A percentile compares a stretch with the other conserved stretches of the same genome.
Evolutionary conservation across 1,140 invertebrate species (phyloP).

Genomic region (Bilobella aurantiaca): DNA sequence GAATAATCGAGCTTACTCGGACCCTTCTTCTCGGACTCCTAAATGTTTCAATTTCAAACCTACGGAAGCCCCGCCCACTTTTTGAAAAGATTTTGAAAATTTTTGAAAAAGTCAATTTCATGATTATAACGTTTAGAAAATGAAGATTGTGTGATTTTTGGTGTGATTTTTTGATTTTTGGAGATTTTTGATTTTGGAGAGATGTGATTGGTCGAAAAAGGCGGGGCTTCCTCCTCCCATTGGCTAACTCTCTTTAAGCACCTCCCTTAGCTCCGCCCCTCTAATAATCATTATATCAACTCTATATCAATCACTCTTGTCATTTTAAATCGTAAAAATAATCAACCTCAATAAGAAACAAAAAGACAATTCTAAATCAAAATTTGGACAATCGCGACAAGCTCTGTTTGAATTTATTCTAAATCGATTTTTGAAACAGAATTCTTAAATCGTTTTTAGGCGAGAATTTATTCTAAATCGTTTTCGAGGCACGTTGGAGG

Average conservation of each 20-base stretch:
- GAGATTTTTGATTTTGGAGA: too few species aligned
- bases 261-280: neutral
- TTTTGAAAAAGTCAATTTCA: too few species aligned
- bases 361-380: slow-evolving; percentile 1
- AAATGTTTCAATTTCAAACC: too few species aligned
- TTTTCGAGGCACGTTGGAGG: too few species aligned
- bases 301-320: neutral
- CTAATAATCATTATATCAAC: neutral
- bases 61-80: too few species aligned
- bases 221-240: too few species aligned
- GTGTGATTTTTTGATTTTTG: neutral
- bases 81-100: too few species aligned
- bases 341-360: neutral
- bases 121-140: too few species aligned
- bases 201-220: too few species aligned
- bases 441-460: neutral
- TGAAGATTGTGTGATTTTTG: neutral
- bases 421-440: neutral
- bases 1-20: neutral
- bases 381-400: neutral
- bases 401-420: neutral
- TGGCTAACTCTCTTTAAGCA: neutral
- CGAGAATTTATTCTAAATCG: too few species aligned
- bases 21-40: neutral
- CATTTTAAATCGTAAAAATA: neutral